phyloP scores from a whole-genome alignment of 2,888 invertebrate genomes.

The Celastrina argiolus region DNA sequence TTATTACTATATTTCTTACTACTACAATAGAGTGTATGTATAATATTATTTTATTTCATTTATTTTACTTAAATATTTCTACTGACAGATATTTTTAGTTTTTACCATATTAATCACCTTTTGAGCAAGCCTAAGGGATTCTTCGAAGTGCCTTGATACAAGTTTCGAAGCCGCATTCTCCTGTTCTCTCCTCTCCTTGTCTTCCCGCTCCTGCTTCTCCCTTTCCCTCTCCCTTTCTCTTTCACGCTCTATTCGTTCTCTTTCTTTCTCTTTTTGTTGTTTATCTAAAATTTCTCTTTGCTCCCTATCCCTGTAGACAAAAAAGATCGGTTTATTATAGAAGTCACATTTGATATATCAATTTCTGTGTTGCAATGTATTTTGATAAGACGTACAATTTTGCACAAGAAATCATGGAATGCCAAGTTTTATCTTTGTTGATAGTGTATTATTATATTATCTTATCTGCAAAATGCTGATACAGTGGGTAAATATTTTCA shows the following conservation, averaged over 20 bases:
- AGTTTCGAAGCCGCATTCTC: slow-evolving; percentile 87
- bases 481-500: neutral
- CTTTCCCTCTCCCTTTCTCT: slow-evolving; percentile 76
- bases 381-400: neutral
- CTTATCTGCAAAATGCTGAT: neutral
- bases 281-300: slow-evolving; percentile 81
- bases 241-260: slow-evolving; percentile 81
- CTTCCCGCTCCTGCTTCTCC: slow-evolving; percentile 74
- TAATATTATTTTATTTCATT: neutral
- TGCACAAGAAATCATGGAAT: neutral
- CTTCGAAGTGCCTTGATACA: slow-evolving; percentile 93
- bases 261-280: slow-evolving; percentile 82
- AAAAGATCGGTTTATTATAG: slow-evolving; percentile 25
- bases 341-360: neutral
- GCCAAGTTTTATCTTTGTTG: neutral
- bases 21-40: too few species aligned
- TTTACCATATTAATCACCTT: slow-evolving; percentile 73
- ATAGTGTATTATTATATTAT: neutral
- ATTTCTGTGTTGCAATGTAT: neutral
- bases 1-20: slow-evolving; percentile 19
- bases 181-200: slow-evolving; percentile 79
- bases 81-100: neutral
- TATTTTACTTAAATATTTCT: neutral
- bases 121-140: slow-evolving; percentile 87
- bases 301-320: slow-evolving; percentile 67